phyloP scores from a whole-genome alignment of 2,113 vertebrate species.

The Forbesichthys papilliferus region DNA sequence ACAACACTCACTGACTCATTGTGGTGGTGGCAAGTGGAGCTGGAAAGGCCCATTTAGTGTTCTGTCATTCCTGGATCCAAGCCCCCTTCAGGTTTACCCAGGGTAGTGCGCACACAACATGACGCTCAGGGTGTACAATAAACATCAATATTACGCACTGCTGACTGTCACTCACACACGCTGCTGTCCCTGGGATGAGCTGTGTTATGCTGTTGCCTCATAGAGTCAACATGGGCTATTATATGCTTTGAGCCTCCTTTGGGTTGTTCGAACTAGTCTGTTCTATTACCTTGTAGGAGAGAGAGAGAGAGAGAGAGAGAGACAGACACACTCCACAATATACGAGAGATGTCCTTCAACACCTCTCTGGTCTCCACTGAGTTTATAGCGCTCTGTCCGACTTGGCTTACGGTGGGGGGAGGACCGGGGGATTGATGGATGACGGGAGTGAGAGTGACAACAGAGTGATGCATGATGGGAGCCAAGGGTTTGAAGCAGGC shows the following conservation, averaged over 20 bases:
- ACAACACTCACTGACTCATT: slow-evolving; percentile 22
- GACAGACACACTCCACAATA: slow-evolving; percentile 12
- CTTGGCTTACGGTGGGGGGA: slow-evolving; percentile 13
- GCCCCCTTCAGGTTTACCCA: slow-evolving; percentile 33
- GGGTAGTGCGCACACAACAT: slow-evolving; percentile 15
- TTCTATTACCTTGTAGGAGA: slow-evolving; percentile 27
- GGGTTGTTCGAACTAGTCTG: not conserved
- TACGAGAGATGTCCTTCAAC: slow-evolving; percentile 45
- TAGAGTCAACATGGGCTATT: not conserved
- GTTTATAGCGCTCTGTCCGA: slow-evolving; percentile 30
- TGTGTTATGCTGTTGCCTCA: not conserved
- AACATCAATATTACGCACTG: slow-evolving; percentile 25
- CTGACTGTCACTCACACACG: not conserved
- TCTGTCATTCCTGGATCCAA: slow-evolving; percentile 48
- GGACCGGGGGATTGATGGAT: slow-evolving; percentile 38
- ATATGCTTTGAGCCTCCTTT: not conserved
- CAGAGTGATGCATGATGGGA: slow-evolving; percentile 22
- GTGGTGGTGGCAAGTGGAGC: slow-evolving; percentile 16
- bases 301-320: slow-evolving; percentile 40
- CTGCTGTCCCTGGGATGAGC: not conserved
- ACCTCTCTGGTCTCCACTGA: slow-evolving; percentile 44
- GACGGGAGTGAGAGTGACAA: slow-evolving; percentile 54
- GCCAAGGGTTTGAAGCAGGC: slow-evolving; percentile 17
- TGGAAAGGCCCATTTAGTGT: slow-evolving; percentile 25
- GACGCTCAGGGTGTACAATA: not conserved